phyloP scores from a whole-genome alignment of 1,140 invertebrate genomes.

The Drosophila repleta region DNA sequence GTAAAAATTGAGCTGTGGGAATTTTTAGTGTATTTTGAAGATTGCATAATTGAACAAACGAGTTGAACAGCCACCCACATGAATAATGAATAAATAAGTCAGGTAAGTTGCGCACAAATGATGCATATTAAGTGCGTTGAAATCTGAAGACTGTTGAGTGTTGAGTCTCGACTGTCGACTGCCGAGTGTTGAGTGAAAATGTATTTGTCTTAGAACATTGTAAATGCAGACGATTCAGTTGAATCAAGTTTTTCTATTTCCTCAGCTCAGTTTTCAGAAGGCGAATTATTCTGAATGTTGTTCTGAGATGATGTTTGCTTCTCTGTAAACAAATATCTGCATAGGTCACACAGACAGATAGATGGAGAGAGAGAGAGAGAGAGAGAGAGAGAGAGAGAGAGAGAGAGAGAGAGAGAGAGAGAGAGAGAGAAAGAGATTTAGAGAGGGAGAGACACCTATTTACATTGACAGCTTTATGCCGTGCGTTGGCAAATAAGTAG shows the following conservation, averaged over 20 bases:
- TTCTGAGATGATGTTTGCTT: slow-evolving; percentile 19
- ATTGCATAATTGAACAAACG: slow-evolving; percentile 28
- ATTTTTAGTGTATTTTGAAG: slow-evolving; percentile 28
- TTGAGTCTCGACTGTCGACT: not conserved
- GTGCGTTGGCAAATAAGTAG: slow-evolving; percentile 57
- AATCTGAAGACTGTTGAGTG: not conserved
- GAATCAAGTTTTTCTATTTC: slow-evolving; percentile 11
- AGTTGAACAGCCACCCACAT: slow-evolving; percentile 15
- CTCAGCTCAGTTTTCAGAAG: not conserved
- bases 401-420: not conserved
- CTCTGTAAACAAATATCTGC: slow-evolving; percentile 32
- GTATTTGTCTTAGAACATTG: not conserved
- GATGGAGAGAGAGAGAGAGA: not conserved
- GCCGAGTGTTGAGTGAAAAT: not conserved
- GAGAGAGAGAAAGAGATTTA: not conserved
- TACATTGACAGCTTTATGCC: slow-evolving; percentile 26
- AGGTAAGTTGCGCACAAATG: slow-evolving; percentile 29
- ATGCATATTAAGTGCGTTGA: slow-evolving; percentile 13
- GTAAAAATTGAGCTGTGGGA: slow-evolving; percentile 19
- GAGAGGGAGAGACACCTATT: not conserved
- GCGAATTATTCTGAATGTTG: slow-evolving; percentile 16
- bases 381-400: not conserved
- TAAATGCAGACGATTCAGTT: not conserved
- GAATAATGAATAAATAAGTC: slow-evolving; percentile 33
- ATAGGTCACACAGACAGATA: slow-evolving; percentile 5